These are phyloP conservation scores for Periphyllus acericola DNA, from an alignment of 2,888 invertebrate genomes.

Conservation along the genomic window DNA sequence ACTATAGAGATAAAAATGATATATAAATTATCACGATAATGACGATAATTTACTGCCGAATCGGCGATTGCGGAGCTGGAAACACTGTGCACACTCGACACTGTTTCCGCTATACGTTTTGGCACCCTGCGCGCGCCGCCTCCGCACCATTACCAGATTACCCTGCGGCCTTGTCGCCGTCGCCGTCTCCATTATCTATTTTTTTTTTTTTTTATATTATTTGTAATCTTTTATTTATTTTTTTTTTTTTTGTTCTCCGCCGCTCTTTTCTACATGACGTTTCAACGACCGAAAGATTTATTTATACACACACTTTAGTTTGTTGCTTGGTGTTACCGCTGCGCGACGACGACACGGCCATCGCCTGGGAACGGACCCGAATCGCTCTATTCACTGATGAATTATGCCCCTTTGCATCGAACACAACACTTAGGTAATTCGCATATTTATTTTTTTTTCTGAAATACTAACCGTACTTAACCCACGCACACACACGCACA, in stretches of 20 bases:
- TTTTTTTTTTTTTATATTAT: slow-evolving; percentile 21
- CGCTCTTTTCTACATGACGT: slow-evolving; percentile 3
- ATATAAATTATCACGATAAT: too few species aligned
- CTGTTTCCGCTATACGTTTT: slow-evolving; percentile 53
- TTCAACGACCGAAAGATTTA: slow-evolving; percentile 23
- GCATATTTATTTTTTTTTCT: background rate
- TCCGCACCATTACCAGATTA: background rate
- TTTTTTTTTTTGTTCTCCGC: background rate
- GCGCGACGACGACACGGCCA: background rate
- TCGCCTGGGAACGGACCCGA: background rate
- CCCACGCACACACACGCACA: too few species aligned
- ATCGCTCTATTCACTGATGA: background rate
- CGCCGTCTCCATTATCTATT: slow-evolving; percentile 30
- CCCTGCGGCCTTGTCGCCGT: background rate
- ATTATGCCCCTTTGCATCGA: background rate
- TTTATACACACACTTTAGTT: slow-evolving; percentile 29
- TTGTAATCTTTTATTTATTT: background rate
- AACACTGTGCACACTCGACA: slow-evolving; percentile 24
- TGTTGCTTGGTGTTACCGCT: background rate
- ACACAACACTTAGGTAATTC: background rate
- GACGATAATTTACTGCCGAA: too few species aligned
- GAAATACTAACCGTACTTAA: background rate
- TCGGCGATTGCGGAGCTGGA: background rate
- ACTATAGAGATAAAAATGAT: too few species aligned
- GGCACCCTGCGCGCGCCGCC: slow-evolving; percentile 37